A percentile compares a stretch with the other conserved stretches of the same genome.
phyloP scores from a whole-genome alignment of 2,113 vertebrate species.

The Sigmodon hispidus region DNA sequence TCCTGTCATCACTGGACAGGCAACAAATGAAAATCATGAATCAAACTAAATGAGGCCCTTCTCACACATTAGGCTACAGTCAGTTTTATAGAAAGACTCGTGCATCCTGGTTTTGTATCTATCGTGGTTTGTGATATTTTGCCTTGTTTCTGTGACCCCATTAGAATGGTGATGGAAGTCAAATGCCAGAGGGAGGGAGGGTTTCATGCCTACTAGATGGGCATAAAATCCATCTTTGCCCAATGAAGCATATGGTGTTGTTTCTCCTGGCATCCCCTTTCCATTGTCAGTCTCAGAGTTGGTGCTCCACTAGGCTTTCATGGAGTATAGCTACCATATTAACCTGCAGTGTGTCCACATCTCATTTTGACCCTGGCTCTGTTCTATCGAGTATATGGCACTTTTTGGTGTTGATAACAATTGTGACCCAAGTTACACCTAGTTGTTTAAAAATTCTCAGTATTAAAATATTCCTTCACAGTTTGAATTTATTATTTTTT shows the following conservation, averaged over 20 bases:
- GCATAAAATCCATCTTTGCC: background rate
- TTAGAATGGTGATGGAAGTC: background rate
- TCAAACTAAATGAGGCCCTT: constrained; percentile 34
- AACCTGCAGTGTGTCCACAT: background rate
- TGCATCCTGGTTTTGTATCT: background rate
- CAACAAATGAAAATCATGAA: background rate
- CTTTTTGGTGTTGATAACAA: background rate
- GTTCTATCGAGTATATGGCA: background rate
- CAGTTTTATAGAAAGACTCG: background rate
- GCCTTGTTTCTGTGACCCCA: background rate
- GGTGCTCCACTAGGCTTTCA: background rate
- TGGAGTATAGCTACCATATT: background rate
- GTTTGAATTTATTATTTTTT: constrained; percentile 11
- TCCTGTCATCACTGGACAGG: background rate
- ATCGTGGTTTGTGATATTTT: background rate
- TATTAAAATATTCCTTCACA: background rate
- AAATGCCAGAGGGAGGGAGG: background rate
- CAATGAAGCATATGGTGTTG: background rate
- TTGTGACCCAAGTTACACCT: background rate
- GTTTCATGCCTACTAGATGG: background rate
- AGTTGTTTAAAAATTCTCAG: background rate
- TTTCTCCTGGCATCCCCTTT: background rate
- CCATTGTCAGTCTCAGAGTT: background rate
- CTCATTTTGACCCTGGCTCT: background rate
- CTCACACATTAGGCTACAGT: background rate